phyloP scores from a whole-genome alignment of 2,113 vertebrate species.

The Thamnophis sirtalis region DNA sequence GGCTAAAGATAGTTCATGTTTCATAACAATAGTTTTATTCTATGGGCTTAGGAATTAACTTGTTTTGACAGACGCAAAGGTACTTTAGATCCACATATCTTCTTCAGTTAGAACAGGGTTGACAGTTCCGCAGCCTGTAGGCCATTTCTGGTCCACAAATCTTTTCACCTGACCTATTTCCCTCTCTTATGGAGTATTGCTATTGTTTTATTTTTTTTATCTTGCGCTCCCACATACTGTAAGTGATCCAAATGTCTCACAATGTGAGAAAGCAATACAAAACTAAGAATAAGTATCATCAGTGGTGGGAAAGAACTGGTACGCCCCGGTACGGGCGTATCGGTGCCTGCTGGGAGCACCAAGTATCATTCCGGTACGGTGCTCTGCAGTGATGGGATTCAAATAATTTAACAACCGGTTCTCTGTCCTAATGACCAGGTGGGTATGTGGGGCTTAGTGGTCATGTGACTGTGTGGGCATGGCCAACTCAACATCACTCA shows the following conservation, averaged over 20 bases:
- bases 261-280: background rate
- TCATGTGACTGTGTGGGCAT: too few species aligned
- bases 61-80: background rate
- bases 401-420: too few species aligned
- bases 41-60: background rate
- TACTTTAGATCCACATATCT: background rate
- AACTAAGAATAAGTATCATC: background rate
- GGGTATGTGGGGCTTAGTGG: too few species aligned
- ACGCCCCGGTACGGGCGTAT: too few species aligned
- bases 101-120: background rate
- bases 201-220: background rate
- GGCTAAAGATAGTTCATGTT: background rate
- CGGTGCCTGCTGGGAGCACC: too few species aligned
- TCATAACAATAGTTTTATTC: background rate
- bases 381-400: too few species aligned
- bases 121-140: background rate
- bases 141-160: background rate
- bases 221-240: background rate
- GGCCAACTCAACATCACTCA: too few species aligned
- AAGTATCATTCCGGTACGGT: too few species aligned
- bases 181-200: background rate
- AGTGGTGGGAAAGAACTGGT: background rate
- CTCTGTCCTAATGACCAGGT: too few species aligned
- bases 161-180: background rate
- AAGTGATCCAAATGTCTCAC: background rate